Conservation (phyloP, 2,888 invertebrate genomes). For the Eupelmus urozonus region DNA sequence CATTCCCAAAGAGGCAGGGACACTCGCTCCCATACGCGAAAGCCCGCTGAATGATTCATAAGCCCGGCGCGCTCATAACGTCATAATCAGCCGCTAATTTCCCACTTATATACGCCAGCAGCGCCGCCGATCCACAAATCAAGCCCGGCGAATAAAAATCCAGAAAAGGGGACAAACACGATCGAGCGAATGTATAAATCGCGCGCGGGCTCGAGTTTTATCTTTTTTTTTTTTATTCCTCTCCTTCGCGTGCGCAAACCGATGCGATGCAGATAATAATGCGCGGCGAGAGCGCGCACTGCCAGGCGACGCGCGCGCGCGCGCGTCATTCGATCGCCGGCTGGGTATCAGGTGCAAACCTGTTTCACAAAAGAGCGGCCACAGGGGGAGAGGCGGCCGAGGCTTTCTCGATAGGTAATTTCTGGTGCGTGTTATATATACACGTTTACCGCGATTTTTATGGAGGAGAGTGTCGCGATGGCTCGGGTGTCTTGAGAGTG, state of each 20-base stretch:
- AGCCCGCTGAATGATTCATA: constrained; percentile 16
- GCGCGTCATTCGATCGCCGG: constrained; percentile 75
- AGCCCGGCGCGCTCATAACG: background rate
- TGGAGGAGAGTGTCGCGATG: no score
- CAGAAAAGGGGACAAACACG: background rate
- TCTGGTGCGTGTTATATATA: background rate
- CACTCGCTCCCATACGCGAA: no score
- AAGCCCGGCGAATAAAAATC: background rate
- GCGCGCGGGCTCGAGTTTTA: background rate
- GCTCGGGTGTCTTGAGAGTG: no score
- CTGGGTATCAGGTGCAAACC: constrained; percentile 77
- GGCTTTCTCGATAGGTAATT: background rate
- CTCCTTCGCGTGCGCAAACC: constrained; percentile 26
- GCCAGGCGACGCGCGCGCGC: background rate
- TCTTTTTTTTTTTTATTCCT: background rate
- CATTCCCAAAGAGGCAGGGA: no score
- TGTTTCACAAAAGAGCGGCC: constrained; percentile 66
- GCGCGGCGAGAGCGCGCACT: background rate
- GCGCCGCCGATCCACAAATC: no score
- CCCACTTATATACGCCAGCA: no score
- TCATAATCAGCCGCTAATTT: constrained; percentile 41
- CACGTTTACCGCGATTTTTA: no score
- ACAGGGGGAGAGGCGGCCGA: background rate
- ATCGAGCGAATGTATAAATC: background rate
- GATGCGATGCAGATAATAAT: constrained; percentile 35